These are phyloP conservation scores for Cylas formicarius DNA, from an alignment of 1,140 invertebrate genomes.

Conservation along the genomic window DNA sequence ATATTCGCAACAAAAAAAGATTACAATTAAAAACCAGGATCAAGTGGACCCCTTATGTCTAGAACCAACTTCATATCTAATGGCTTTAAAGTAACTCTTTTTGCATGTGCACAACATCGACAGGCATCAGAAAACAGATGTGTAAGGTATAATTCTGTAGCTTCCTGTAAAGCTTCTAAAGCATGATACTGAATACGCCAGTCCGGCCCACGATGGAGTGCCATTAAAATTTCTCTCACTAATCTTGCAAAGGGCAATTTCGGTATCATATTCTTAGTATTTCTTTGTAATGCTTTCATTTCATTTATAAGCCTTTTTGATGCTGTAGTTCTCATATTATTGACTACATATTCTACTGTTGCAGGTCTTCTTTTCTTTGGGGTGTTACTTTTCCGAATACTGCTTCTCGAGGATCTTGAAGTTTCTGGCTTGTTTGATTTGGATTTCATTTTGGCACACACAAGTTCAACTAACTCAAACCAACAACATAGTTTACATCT, in stretches of 20 bases:
- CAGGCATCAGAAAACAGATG: conserved; percentile 70
- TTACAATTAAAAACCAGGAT: conserved; percentile 31
- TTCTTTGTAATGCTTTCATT: not conserved
- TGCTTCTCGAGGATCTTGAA: too few relatives aligned
- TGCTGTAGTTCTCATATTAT: not conserved
- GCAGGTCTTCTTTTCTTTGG: too few relatives aligned
- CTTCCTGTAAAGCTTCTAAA: conserved; percentile 56
- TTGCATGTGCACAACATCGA: conserved; percentile 61
- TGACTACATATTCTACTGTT: too few relatives aligned
- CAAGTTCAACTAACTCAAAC: too few relatives aligned
- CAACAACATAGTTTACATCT: too few relatives aligned
- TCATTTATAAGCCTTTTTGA: not conserved
- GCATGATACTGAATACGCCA: conserved; percentile 55
- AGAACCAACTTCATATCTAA: conserved; percentile 51
- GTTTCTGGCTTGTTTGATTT: too few relatives aligned
- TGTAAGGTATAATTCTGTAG: conserved; percentile 66
- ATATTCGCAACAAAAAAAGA: too few relatives aligned
- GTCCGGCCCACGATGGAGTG: too few relatives aligned
- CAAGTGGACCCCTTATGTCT: conserved; percentile 38
- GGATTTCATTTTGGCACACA: too few relatives aligned
- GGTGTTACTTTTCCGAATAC: too few relatives aligned
- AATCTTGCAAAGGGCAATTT: conserved; percentile 35
- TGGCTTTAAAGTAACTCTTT: conserved; percentile 67
- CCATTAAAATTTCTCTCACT: conserved; percentile 33
- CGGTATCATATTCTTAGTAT: conserved; percentile 23